Percentiles rank a stretch among this genome's conserved stretches.
These are phyloP conservation scores for Chaetorhynchus papuensis DNA, from an alignment of 2,113 vertebrate genomes.

Conservation along the genomic window DNA sequence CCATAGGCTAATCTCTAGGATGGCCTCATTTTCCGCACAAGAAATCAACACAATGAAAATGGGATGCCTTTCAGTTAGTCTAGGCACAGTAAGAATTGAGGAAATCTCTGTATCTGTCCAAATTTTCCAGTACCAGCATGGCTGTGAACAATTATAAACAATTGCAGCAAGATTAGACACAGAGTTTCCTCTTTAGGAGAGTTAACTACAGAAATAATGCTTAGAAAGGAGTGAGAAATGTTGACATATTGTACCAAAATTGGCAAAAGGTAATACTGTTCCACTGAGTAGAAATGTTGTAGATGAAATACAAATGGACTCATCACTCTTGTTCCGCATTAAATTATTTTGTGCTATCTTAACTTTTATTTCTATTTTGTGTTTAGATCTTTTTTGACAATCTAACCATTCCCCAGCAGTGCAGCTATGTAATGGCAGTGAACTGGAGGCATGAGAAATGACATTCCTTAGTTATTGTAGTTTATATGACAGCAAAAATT, in stretches of 20 bases:
- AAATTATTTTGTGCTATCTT: background rate
- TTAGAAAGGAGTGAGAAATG: background rate
- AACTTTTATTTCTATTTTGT: background rate
- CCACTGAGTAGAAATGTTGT: background rate
- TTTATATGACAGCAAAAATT: background rate
- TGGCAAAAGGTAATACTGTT: background rate
- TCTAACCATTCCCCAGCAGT: background rate
- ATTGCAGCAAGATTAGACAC: background rate
- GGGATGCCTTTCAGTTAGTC: accelerated
- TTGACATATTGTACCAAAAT: background rate
- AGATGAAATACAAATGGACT: background rate
- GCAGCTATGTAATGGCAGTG: background rate
- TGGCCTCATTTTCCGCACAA: background rate
- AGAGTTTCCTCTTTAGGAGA: background rate
- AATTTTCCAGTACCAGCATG: background rate
- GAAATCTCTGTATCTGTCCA: background rate
- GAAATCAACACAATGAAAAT: background rate
- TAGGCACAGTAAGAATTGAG: background rate
- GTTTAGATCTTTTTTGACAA: background rate
- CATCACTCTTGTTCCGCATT: background rate
- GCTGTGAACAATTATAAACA: background rate
- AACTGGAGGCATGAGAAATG: background rate
- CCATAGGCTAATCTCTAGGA: background rate
- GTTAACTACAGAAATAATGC: background rate
- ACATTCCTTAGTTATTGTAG: background rate